These are phyloP conservation scores for Tokudaia muenninki DNA, from an alignment of 2,797 vertebrate genomes.

Conservation along the genomic window DNA sequence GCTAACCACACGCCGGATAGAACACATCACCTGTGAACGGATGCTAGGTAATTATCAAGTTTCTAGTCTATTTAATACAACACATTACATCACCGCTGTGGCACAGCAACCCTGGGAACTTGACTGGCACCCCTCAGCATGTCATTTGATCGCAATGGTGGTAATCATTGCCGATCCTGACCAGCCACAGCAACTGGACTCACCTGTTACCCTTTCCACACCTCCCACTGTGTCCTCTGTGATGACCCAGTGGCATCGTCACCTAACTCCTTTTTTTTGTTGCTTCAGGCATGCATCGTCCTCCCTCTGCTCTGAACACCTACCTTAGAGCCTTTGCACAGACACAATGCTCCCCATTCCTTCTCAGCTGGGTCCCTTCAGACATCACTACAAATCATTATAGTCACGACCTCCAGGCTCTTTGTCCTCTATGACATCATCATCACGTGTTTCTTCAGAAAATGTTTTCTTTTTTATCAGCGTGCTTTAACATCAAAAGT, in stretches of 20 bases:
- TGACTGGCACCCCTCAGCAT: neutral
- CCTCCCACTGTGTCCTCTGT: neutral
- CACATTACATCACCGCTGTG: constrained; percentile 19
- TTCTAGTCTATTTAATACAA: constrained; percentile 69
- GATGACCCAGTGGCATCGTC: neutral
- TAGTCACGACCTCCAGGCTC: neutral
- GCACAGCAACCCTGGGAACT: neutral
- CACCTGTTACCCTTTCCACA: neutral
- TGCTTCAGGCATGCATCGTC: neutral
- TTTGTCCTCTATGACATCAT: neutral
- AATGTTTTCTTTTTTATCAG: neutral
- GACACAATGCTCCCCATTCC: neutral
- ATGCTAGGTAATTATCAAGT: constrained; percentile 70
- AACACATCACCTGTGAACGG: constrained; percentile 54
- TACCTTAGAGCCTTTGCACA: constrained; percentile 42
- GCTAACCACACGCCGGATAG: constrained; percentile 69
- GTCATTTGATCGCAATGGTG: neutral
- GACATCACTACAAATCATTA: neutral
- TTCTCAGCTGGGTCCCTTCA: neutral
- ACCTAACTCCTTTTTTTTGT: no score
- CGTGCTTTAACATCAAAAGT: neutral
- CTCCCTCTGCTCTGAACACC: neutral
- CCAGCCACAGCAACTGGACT: fast-evolving
- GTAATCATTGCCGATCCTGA: neutral
- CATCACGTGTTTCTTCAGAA: constrained; percentile 11